Conservation (phyloP, 2,113 vertebrate genomes). For the Salvelinus namaycush region DNA sequence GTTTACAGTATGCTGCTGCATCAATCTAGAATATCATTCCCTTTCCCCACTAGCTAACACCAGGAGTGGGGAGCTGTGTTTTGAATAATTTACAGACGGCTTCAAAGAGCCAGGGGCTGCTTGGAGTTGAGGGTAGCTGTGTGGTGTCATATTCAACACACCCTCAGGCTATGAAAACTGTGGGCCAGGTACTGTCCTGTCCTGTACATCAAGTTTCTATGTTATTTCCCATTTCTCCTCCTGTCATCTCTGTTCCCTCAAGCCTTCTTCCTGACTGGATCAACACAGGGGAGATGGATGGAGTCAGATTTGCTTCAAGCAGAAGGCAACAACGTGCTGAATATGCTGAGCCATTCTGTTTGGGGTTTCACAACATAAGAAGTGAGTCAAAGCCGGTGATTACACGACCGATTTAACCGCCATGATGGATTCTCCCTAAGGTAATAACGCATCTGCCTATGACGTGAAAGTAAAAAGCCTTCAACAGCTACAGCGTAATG, state of each 20-base stretch:
- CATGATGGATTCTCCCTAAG: constrained; percentile 50
- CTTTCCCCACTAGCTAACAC: background rate
- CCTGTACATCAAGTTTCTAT: too few species aligned
- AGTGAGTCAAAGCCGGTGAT: constrained; percentile 58
- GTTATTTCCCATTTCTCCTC: constrained; percentile 22
- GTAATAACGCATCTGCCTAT: constrained; percentile 47
- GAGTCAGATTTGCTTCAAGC: constrained; percentile 16
- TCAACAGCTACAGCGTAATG: constrained; percentile 23
- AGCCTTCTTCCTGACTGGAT: constrained; percentile 27
- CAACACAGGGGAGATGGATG: constrained; percentile 43
- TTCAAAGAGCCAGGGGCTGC: constrained; percentile 18
- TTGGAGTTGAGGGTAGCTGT: background rate
- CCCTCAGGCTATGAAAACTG: constrained; percentile 1
- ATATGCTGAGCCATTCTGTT: constrained; percentile 36
- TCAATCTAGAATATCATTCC: constrained; percentile 30
- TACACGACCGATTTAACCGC: constrained; percentile 52
- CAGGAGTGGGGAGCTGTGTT: constrained; percentile 15
- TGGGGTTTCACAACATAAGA: constrained; percentile 36
- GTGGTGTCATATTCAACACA: constrained; percentile 8
- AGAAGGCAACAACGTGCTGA: constrained; percentile 42
- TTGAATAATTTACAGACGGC: constrained; percentile 34
- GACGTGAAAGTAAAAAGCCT: constrained; percentile 35
- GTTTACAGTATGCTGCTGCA: constrained; percentile 1
- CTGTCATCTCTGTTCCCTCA: constrained; percentile 15
- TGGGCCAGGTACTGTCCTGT: too few species aligned